A percentile compares a stretch with the other conserved stretches of the same genome.
Evolutionary conservation across 1,140 invertebrate species (phyloP).

Genomic region (Pogonognathellus flavescens): DNA sequence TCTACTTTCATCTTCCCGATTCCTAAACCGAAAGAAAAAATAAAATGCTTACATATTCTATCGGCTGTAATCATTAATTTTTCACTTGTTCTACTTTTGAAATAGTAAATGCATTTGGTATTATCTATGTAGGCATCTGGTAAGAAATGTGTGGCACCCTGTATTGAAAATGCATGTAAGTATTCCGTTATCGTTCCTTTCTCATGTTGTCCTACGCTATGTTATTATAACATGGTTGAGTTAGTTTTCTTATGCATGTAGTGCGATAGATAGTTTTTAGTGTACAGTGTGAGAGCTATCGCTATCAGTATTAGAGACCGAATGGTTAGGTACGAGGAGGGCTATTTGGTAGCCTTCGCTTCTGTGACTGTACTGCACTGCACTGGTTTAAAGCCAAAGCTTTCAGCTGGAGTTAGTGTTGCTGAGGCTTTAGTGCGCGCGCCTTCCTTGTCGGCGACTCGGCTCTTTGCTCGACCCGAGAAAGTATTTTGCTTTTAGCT

Average conservation of each 20-base stretch:
- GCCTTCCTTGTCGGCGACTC: conserved; percentile 30
- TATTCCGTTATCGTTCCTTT: neutral
- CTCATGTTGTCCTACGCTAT: neutral
- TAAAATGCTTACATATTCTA: too few species aligned
- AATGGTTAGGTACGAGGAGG: neutral
- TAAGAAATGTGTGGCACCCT: neutral
- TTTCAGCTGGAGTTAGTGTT: conserved; percentile 33
- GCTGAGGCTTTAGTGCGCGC: conserved; percentile 27
- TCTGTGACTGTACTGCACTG: neutral
- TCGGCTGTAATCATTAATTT: neutral
- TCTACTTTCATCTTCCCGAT: too few species aligned
- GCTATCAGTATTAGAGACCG: neutral
- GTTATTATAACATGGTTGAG: neutral
- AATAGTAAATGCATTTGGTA: neutral
- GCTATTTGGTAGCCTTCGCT: too few species aligned
- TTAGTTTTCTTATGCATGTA: neutral
- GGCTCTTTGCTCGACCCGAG: conserved; percentile 4
- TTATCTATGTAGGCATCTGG: neutral
- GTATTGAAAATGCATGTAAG: neutral
- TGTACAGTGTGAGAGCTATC: neutral
- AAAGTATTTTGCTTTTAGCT: conserved; percentile 43
- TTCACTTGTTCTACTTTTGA: neutral
- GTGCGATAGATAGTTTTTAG: neutral
- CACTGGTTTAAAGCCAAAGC: conserved; percentile 33
- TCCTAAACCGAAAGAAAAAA: too few species aligned